A percentile compares a stretch with the other conserved stretches of the same genome.
phyloP scores from a whole-genome alignment of 2,888 invertebrate species.

The Himalopsyche tibetana region DNA sequence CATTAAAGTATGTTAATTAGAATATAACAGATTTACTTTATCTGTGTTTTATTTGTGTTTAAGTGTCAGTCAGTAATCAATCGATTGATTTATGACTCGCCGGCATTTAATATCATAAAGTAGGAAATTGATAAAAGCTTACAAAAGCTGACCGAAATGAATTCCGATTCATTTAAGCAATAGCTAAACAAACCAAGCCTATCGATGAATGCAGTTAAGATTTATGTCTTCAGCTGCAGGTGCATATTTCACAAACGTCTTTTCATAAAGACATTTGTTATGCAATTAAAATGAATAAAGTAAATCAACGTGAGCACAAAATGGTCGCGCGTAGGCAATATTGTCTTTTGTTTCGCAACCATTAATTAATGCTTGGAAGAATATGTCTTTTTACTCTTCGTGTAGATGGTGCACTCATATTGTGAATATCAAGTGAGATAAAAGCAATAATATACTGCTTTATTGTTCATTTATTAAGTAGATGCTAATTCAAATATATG shows the following conservation, averaged over 20 bases:
- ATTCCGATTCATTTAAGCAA: conserved; percentile 8
- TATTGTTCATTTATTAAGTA: background rate
- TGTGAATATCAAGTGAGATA: background rate
- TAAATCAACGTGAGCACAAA: conserved; percentile 14
- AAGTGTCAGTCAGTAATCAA: background rate
- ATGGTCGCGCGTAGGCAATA: conserved; percentile 32
- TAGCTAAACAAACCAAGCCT: conserved; percentile 20
- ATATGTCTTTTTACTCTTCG: background rate
- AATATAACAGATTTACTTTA: background rate
- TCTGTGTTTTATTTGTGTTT: background rate
- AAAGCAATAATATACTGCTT: background rate
- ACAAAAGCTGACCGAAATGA: conserved; percentile 7
- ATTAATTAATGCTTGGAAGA: conserved; percentile 3
- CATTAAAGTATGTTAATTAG: background rate
- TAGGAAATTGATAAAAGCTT: conserved; percentile 12
- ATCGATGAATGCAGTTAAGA: conserved; percentile 37
- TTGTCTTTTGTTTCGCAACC: conserved; percentile 37
- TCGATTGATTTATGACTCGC: background rate
- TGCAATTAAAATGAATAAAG: conserved; percentile 40
- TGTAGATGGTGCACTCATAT: background rate
- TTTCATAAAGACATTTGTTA: conserved; percentile 43
- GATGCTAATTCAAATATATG: background rate
- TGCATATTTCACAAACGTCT: conserved; percentile 37
- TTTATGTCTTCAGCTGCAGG: conserved; percentile 11
- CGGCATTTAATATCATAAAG: background rate